phyloP scores from a whole-genome alignment of 2,888 invertebrate species.

The Chrysotoxum bicinctum region DNA sequence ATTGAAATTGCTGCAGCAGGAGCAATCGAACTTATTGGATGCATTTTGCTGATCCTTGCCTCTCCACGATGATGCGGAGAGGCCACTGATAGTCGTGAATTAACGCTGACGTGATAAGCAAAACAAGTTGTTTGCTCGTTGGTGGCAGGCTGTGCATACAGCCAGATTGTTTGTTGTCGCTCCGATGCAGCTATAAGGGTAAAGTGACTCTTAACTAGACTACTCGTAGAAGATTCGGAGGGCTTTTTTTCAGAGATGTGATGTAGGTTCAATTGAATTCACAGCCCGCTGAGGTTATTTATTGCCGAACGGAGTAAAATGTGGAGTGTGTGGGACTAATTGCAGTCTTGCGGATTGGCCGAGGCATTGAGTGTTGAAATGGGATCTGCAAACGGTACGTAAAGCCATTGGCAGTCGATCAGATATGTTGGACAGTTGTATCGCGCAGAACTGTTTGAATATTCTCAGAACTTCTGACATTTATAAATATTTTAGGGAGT shows the following conservation, averaged over 20 bases:
- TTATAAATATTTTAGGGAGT: not conserved
- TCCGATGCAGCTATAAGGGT: not conserved
- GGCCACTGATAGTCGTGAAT: slow-evolving; percentile 69
- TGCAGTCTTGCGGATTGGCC: slow-evolving; percentile 28
- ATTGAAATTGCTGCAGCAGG: slow-evolving; percentile 63
- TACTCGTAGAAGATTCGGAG: slow-evolving; percentile 1
- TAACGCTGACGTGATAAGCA: slow-evolving; percentile 70
- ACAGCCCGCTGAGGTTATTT: slow-evolving; percentile 53
- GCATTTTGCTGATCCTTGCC: slow-evolving; percentile 52
- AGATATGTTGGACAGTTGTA: not conserved
- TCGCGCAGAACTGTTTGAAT: not conserved
- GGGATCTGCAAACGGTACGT: not conserved
- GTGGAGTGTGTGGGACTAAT: slow-evolving; percentile 53
- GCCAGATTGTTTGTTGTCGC: slow-evolving; percentile 10
- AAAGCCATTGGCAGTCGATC: not conserved
- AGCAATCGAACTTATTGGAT: slow-evolving; percentile 57
- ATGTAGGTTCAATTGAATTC: slow-evolving; percentile 57
- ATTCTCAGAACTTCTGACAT: not conserved
- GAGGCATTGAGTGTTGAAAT: slow-evolving; percentile 11
- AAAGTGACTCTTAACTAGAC: slow-evolving; percentile 52
- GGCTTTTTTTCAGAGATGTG: not conserved
- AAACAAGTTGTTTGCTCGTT: slow-evolving; percentile 63
- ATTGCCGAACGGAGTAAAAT: slow-evolving; percentile 44
- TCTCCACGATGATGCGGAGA: slow-evolving; percentile 4
- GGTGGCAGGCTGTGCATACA: not conserved